phyloP scores from a whole-genome alignment of 2,797 vertebrate genomes.

The Uromys caudimaculatus region DNA sequence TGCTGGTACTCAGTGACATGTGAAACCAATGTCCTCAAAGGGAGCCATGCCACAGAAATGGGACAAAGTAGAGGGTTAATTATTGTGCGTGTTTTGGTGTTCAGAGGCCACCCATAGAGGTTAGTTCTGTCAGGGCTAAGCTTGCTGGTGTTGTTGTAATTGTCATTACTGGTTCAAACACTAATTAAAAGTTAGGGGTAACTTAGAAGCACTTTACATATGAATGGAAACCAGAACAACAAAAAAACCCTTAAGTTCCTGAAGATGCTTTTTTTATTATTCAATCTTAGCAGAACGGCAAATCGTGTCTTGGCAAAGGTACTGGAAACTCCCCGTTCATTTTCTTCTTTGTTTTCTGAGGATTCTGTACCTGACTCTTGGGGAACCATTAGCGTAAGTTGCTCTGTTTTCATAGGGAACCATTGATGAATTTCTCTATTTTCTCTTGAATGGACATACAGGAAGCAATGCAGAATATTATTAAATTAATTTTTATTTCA shows the following conservation, averaged over 20 bases:
- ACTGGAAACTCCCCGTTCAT: neutral
- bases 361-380: neutral
- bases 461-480: neutral
- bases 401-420: neutral
- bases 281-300: neutral
- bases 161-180: constrained; percentile 74
- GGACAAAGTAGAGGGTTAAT: constrained; percentile 70
- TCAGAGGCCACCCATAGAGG: constrained; percentile 7
- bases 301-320: neutral
- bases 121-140: constrained; percentile 58
- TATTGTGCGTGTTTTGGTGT: neutral
- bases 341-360: constrained; percentile 2
- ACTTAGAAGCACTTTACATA: constrained; percentile 88
- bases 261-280: constrained; percentile 14
- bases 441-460: neutral
- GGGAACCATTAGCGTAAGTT: neutral
- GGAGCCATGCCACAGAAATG: neutral
- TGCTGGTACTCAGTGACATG: neutral
- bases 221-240: constrained; percentile 89
- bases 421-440: neutral
- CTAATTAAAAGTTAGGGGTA: constrained; percentile 76
- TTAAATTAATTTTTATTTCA: neutral
- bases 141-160: constrained; percentile 14
- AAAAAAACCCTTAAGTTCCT: constrained; percentile 57
- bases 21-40: neutral